Percentiles rank a stretch among this genome's conserved stretches.
These are phyloP conservation scores for Ptychodera flava DNA, from an alignment of 35 echinoderm and acorn worm genomes.

Conservation along the genomic window DNA sequence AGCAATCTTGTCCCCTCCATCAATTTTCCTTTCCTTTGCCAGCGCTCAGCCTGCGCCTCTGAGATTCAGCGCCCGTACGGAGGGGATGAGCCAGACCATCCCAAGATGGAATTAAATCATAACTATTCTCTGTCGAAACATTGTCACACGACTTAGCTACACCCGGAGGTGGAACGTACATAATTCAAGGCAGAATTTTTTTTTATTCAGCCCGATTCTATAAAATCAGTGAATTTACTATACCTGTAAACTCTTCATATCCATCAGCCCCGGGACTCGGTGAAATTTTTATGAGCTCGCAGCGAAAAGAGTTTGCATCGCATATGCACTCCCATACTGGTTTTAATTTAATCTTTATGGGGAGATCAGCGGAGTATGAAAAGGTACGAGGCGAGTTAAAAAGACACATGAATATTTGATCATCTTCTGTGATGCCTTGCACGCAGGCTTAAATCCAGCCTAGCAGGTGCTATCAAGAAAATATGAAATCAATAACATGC, in stretches of 20 bases:
- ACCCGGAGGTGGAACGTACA: background rate
- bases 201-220: background rate
- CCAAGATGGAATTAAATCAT: background rate
- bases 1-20: background rate
- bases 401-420: no score
- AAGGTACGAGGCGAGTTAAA: no score
- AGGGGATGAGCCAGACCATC: no score
- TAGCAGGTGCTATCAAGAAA: no score
- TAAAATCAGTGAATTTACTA: no score
- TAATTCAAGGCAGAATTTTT: background rate
- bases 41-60: background rate
- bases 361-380: background rate
- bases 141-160: background rate
- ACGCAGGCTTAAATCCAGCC: no score
- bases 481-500: no score
- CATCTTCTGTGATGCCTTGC: no score
- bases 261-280: background rate
- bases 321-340: background rate
- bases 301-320: no score
- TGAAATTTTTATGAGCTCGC: background rate
- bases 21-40: background rate
- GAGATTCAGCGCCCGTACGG: no score
- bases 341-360: background rate
- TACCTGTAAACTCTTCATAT: background rate
- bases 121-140: background rate